Evolutionary conservation across 2,113 vertebrate species (phyloP).

Genomic region (Rhinoptilus africanus): DNA sequence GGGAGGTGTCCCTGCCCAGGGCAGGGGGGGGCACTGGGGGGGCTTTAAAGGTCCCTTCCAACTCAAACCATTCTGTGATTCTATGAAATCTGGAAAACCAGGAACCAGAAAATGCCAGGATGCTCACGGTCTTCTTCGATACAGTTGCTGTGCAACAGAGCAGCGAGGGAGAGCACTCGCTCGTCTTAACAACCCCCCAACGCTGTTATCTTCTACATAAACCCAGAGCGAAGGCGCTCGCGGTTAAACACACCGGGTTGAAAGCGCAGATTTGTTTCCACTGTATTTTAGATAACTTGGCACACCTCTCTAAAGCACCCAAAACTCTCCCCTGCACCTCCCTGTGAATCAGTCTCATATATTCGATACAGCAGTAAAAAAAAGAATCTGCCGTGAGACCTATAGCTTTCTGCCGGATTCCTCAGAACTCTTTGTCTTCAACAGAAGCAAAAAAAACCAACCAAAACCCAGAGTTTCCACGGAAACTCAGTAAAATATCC

Average conservation of each 20-base stretch:
- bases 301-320: neutral
- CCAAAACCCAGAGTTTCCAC: neutral
- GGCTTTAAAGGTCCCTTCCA: neutral
- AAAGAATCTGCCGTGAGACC: neutral
- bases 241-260: neutral
- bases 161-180: rapidly evolving
- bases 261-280: neutral
- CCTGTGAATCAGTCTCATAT: neutral
- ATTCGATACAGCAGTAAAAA: rapidly evolving
- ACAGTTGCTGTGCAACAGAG: neutral
- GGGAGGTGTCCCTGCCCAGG: neutral
- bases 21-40: neutral
- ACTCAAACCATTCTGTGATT: neutral
- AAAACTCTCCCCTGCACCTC: neutral
- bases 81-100: neutral
- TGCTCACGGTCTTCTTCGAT: neutral
- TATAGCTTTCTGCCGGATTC: neutral
- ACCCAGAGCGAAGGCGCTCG: neutral
- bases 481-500: neutral
- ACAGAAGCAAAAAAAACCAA: neutral
- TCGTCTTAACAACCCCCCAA: neutral
- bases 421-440: neutral
- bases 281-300: neutral
- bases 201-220: neutral
- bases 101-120: neutral